Conservation (phyloP, 2,888 invertebrate species). For the Bugulina stolonifera region DNA sequence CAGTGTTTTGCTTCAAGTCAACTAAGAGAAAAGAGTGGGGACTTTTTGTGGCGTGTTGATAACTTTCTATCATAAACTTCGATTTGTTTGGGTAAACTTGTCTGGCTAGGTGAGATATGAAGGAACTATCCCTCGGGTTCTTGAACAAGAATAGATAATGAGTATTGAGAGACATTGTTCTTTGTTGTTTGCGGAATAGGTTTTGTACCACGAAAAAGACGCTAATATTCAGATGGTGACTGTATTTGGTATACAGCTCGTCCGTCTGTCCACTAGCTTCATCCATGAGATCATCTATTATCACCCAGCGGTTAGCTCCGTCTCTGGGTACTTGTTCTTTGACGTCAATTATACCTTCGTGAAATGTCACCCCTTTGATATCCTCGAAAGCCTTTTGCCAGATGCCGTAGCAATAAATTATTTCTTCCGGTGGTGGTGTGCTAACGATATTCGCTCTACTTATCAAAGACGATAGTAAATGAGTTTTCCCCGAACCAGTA, state of each 20-base stretch:
- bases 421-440: background rate
- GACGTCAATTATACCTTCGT: background rate
- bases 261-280: background rate
- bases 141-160: background rate
- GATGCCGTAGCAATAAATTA: background rate
- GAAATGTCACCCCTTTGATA: background rate
- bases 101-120: too few relatives aligned
- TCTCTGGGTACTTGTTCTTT: background rate
- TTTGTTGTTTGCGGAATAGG: too few relatives aligned
- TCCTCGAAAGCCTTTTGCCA: too few relatives aligned
- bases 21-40: background rate
- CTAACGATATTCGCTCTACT: background rate
- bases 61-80: background rate
- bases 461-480: too few relatives aligned
- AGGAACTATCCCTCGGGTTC: background rate
- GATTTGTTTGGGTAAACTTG: background rate
- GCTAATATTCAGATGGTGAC: background rate
- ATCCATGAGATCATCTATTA: constrained; percentile 1
- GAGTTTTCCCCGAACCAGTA: too few relatives aligned
- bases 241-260: background rate
- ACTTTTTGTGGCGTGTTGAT: background rate
- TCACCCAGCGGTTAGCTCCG: background rate
- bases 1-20: background rate
- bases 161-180: background rate
- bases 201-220: background rate